These are phyloP conservation scores for Mesorhabditis belari DNA, from an alignment of 2,888 invertebrate genomes.

Conservation along the genomic window DNA sequence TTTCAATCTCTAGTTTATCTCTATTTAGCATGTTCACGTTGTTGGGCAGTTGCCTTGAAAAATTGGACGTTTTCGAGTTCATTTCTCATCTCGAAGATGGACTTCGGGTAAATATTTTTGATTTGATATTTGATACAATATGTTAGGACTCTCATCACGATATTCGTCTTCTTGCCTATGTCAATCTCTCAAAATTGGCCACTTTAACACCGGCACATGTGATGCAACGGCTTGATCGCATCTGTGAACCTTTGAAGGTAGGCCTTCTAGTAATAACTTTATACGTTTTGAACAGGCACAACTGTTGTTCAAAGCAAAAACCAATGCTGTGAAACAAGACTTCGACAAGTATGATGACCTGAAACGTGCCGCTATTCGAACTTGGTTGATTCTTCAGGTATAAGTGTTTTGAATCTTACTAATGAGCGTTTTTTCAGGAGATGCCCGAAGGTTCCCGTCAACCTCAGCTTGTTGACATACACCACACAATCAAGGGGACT, in stretches of 20 bases:
- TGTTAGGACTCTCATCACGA: conserved; percentile 59
- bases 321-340: conserved; percentile 97
- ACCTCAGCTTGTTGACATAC: not conserved
- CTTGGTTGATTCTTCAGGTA: conserved; percentile 76
- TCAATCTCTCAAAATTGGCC: conserved; percentile 90
- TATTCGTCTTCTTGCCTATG: conserved; percentile 93
- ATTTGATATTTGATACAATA: not conserved
- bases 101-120: conserved; percentile 62
- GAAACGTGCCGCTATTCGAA: conserved; percentile 88
- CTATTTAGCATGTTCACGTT: conserved; percentile 88
- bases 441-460: not conserved
- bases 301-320: conserved; percentile 74
- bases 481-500: not conserved
- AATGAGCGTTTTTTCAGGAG: not conserved
- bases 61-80: conserved; percentile 93
- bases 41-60: conserved; percentile 81
- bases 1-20: too few species aligned
- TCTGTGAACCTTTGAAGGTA: conserved; percentile 80
- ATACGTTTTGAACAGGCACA: conserved; percentile 26
- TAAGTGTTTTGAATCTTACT: not conserved
- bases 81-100: conserved; percentile 93
- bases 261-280: not conserved
- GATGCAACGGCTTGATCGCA: conserved; percentile 74
- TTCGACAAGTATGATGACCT: conserved; percentile 98
- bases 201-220: conserved; percentile 75